Base-by-base conservation (phyloP, 2,888 invertebrate genomes). In the Piscicola geometra region DNA sequence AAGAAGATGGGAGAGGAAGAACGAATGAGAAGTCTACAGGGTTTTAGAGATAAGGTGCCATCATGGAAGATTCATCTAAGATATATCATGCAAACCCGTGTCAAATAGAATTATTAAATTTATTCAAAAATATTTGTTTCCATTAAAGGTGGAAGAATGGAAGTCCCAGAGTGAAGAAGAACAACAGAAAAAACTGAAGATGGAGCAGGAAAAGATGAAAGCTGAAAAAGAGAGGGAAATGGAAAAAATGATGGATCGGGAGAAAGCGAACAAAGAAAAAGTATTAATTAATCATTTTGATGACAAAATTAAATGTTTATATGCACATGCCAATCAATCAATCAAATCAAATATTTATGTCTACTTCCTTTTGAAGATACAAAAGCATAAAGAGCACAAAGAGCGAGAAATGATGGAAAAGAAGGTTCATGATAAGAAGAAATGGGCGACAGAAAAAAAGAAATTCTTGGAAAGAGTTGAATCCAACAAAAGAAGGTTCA, bases 211-310 rank as follows among this genome's bases (percentile, higher is more conserved):
- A 69, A 71, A 77, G 66, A 77, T 79, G 67, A 81, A 81, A 71
- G 82, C 81, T 21, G 76, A 76, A 50, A 79, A 81, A 30, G 75
- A 75, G 74, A 69, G 76, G 52, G 79, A 82, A 41, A 76, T 83
- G 50, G 81, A 82, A 70, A 82, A 81, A 30, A 41, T 36, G 36
- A 30, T 41, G 30, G 15, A 18, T 12, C 12, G n/a, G 9, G 60
- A 25, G n/a, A 56, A 56, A 21, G 9, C n/a, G 5, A 68, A 35
- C n/a, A 35, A 35, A 35, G 68, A 68, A 68, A 35, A 68, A 28
- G 35, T 68, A 68, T 68, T 25, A 28, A 12, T 68, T 66, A 12
- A 21, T 25, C 5, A 68, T 32, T 18, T 25, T 21, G 18, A 9
- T 30, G 5, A 18, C 3, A 32, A 68, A 32, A 68, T 68, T 33